phyloP scores from a whole-genome alignment of 2,888 invertebrate species.

The Pristionchus entomophagus region DNA sequence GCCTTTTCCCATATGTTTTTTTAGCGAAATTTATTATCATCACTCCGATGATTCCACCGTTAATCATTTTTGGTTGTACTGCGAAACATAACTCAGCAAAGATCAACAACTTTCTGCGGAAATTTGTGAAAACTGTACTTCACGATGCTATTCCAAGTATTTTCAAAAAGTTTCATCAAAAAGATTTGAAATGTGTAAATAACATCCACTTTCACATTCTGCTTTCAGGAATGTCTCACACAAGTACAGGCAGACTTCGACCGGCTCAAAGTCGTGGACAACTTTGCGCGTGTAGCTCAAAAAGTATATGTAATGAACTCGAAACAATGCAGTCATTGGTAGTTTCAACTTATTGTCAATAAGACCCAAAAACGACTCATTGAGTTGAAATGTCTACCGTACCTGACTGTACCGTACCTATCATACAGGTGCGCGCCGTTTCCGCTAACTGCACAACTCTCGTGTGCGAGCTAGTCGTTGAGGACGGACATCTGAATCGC shows the following conservation, averaged over 20 bases:
- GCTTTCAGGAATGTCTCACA: not conserved
- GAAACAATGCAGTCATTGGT: conserved; percentile 41
- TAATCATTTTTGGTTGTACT: no score
- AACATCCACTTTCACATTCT: not conserved
- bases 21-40: no score
- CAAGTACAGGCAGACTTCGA: conserved; percentile 48
- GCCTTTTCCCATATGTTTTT: no score
- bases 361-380: not conserved
- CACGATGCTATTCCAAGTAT: no score
- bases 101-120: not conserved
- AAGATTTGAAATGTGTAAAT: no score
- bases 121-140: not conserved
- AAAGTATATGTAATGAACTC: conserved; percentile 52
- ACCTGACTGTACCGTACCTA: not conserved
- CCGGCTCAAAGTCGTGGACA: conserved; percentile 49
- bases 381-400: not conserved
- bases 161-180: no score
- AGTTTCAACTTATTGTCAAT: not conserved
- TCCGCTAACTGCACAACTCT: conserved; percentile 59
- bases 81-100: no score
- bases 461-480: conserved; percentile 66
- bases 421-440: conserved; percentile 58
- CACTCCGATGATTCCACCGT: no score
- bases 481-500: conserved; percentile 68
- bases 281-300: conserved; percentile 68